These are phyloP conservation scores for Acanthochromis polyacanthus DNA, from an alignment of 2,113 vertebrate genomes.

Conservation along the genomic window DNA sequence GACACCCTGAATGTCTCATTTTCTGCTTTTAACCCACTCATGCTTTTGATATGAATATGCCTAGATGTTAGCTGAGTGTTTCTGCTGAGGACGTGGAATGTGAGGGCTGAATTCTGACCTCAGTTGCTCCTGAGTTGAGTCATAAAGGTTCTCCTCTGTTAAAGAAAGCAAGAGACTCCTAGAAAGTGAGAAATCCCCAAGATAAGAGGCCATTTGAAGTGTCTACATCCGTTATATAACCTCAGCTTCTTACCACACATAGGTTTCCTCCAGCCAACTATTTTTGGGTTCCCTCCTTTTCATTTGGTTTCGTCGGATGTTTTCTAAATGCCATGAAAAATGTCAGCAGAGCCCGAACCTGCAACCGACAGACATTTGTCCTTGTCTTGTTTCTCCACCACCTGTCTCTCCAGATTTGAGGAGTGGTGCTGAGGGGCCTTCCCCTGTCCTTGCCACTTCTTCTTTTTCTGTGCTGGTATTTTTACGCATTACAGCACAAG, in stretches of 20 bases:
- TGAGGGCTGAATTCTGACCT: slow-evolving; percentile 9
- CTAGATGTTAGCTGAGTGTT: neutral
- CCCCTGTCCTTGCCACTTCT: slow-evolving; percentile 46
- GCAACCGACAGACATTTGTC: slow-evolving; percentile 70
- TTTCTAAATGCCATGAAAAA: slow-evolving; percentile 78
- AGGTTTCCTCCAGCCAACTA: slow-evolving; percentile 26
- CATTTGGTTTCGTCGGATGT: slow-evolving; percentile 48
- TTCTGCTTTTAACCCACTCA: slow-evolving; percentile 8
- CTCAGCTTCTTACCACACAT: neutral
- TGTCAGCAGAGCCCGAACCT: slow-evolving; percentile 62
- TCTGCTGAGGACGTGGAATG: neutral
- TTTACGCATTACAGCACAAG: slow-evolving; percentile 7
- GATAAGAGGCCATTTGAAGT: slow-evolving; percentile 28
- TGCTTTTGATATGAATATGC: neutral
- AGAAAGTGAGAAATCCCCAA: slow-evolving; percentile 23
- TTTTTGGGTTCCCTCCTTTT: slow-evolving; percentile 16
- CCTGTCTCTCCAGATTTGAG: slow-evolving; percentile 68
- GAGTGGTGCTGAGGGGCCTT: slow-evolving; percentile 57
- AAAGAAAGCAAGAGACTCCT: neutral
- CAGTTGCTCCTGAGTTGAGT: slow-evolving; percentile 1
- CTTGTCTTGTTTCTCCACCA: slow-evolving; percentile 69
- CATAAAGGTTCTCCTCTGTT: neutral
- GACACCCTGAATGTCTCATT: neutral
- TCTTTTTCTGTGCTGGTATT: slow-evolving; percentile 30
- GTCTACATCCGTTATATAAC: slow-evolving; percentile 37